Conservation (phyloP, 2,113 vertebrate species). For the Macaca nemestrina region DNA sequence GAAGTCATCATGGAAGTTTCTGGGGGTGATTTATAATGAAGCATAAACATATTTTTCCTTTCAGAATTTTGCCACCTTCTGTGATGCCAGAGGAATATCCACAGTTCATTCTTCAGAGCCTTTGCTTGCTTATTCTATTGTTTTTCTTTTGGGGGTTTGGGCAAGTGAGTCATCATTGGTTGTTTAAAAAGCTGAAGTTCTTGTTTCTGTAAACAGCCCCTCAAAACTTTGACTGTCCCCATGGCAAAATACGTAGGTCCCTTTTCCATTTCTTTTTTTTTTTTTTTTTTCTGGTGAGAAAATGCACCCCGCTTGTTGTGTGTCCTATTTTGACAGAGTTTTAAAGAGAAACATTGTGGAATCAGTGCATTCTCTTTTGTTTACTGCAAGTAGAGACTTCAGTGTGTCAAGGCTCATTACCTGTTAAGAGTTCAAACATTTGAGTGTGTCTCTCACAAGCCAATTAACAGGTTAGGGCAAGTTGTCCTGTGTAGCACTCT, state of each 20-base stretch:
- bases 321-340: background rate
- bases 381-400: background rate
- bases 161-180: background rate
- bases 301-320: background rate
- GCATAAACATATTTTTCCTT: background rate
- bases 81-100: background rate
- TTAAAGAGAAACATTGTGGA: background rate
- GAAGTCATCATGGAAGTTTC: background rate
- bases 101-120: background rate
- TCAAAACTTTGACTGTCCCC: background rate
- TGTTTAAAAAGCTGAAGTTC: constrained; percentile 36
- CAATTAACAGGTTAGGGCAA: background rate
- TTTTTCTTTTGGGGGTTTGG: background rate
- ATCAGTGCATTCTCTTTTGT: background rate
- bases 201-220: background rate
- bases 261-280: background rate
- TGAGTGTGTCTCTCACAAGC: background rate
- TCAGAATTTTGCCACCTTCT: constrained; percentile 3
- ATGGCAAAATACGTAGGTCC: background rate
- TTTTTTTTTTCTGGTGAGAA: background rate
- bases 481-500: background rate
- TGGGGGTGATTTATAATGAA: background rate
- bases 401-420: background rate
- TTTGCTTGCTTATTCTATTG: background rate
- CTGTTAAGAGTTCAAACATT: background rate